Base-by-base conservation (phyloP, 1,140 invertebrate genomes). In the Phortica variegata region DNA sequence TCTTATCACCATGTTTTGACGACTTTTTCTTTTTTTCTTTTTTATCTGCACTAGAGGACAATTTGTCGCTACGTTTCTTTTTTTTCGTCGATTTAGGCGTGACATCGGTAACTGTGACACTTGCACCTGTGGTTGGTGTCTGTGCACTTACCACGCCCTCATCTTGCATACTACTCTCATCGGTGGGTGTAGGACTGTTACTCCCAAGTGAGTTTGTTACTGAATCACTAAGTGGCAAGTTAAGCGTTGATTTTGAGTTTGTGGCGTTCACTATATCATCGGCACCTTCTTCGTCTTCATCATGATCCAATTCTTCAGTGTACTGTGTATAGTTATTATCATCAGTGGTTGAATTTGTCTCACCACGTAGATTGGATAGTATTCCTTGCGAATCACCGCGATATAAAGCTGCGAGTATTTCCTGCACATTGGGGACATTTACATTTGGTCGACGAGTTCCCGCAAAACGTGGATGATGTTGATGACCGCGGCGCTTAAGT, bases 401-500 rank as follows among this genome's bases (percentile, higher is more conserved):
- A 47, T 69, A 77, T 32, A 76, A 70, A 19, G 73, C 75, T 21
- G 66, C 72, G 34, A 77, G 47, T 19, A 75, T 73, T 33, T 75
- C 70, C 33, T 74, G 61, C 3, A 76, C 70, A 53, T 76, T 73
- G 21, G 60, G 62, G 19, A 69, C 65, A 48, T 56, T 44, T 16
- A 58, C 50, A 52, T 70, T 66, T n/a, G 73, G 77, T 60, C 73
- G 63, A 36, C 80, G 63, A 42, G 58, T 76, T 40, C 79, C 79
- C 36, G 77, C 56, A 52, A 80, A 79, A 21, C 83, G 81, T 56
- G 84, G 86, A 79, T 89, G 87, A 77, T 89, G 87, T 76, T 89
- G 87, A 71, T 89, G 87, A 45, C 87, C 87, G 73, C 87, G 84
- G 73, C 87, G 84, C 77, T 81, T 84, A 45, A 80, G 76, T 74